Base-by-base conservation (phyloP, 2,113 vertebrate species). In the Apteryx mantelli region DNA sequence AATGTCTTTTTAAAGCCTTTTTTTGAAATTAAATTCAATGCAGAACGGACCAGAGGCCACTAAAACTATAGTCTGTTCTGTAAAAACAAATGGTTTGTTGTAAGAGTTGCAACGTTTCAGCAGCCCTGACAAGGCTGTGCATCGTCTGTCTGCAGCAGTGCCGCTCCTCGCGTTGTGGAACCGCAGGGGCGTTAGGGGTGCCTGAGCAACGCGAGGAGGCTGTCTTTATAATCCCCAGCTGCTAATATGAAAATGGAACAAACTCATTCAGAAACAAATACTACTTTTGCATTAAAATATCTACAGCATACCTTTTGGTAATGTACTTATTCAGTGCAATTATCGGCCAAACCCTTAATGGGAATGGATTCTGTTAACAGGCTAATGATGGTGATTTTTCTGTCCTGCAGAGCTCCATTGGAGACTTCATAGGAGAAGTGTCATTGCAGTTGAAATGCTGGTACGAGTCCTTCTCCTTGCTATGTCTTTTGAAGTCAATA, bases 121-220 rank as follows among this genome's bases (percentile, higher is more conserved):
- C 63, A 89, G 16, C 21, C 40, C 46, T 78, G 14, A 52, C 52
- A 48, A 13, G 58, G 46, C 6, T 56, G 60, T 36, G 1, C 1
- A 0, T n/a, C 16, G 24, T 11, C 2, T 0, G 4, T 83, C 63
- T 73, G 44, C 36, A 78, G 40, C 7, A 36, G 13, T 32, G 3
- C 64, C 46, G 16, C 18, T 71, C 2, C n/a, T 74, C 42, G 20
- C 1, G 16, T 25, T 78, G 66, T 61, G 76, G 58, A 80, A 50
- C 10, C 46, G 25, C 21, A 8, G 22, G 22, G 25, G n/a, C 17
- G 5, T 58, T 2, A 89, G 34, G 32, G 8, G 6, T 91, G 56
- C 66, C 88, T 61, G 40, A 70, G 70, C 61, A 91, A 58, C 13
- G 26, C 28, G 17, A 40, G 52, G n/a, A 36, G 11, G 25, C 36